Evolutionary conservation across 2,888 invertebrate genomes (phyloP).

Genomic region (Cyrtodaria siliqua): DNA sequence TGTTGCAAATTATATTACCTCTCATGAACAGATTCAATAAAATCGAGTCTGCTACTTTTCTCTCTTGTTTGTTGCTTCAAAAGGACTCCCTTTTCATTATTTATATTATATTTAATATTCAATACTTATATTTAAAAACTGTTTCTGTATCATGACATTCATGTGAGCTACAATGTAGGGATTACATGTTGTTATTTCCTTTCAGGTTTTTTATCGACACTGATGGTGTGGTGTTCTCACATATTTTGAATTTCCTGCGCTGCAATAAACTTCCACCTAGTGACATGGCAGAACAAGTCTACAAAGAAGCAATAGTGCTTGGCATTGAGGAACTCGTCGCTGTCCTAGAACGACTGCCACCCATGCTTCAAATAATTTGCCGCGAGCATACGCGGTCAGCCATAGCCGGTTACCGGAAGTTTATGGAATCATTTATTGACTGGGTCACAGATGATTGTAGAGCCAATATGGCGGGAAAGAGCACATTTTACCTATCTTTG

Average conservation of each 20-base stretch:
- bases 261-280: background rate
- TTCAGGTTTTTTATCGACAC: background rate
- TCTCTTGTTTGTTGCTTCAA: too few relatives aligned
- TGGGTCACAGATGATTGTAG: background rate
- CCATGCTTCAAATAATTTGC: background rate
- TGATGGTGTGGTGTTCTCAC: background rate
- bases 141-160: too few relatives aligned
- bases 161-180: too few relatives aligned
- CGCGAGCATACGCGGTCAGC: background rate
- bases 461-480: background rate
- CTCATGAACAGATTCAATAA: too few relatives aligned
- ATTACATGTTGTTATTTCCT: too few relatives aligned
- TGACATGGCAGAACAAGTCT: background rate
- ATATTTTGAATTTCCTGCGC: background rate
- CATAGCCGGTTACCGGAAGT: background rate
- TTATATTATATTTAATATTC: too few relatives aligned
- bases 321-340: background rate
- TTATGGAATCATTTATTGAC: slow-evolving; percentile 1
- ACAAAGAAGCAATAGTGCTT: background rate
- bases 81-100: too few relatives aligned
- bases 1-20: too few relatives aligned
- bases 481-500: background rate
- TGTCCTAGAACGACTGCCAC: background rate
- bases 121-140: too few relatives aligned
- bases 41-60: too few relatives aligned